phyloP scores from a whole-genome alignment of 30 jellyfish, hydroid and myxozoan genomes.

The Aurelia aurita complex sp. Pacific region DNA sequence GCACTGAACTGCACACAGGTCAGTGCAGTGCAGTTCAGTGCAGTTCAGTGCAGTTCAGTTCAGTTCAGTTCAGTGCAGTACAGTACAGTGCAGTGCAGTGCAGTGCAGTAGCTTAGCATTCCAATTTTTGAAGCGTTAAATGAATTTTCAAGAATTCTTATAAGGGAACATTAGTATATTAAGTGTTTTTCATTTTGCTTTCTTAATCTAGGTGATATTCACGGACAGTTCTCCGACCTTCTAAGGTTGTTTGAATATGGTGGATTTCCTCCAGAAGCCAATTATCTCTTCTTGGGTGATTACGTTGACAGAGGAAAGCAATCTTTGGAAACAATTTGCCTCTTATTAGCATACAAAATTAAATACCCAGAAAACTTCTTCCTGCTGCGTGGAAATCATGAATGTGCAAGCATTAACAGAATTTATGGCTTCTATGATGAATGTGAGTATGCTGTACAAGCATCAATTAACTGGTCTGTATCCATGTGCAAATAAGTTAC shows the following conservation, averaged over 20 bases:
- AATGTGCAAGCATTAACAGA: conserved; percentile 99
- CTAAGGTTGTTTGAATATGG: conserved; percentile 99
- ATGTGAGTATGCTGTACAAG: conserved; percentile 63
- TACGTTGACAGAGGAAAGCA: conserved; percentile 99
- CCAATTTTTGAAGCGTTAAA: too few relatives aligned
- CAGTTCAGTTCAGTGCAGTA: too few relatives aligned
- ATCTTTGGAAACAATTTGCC: conserved; percentile 98
- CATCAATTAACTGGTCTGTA: not conserved
- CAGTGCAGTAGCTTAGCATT: too few relatives aligned
- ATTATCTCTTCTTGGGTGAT: conserved; percentile 97
- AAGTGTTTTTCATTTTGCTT: not conserved
- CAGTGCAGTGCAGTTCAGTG: too few relatives aligned
- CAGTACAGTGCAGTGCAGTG: too few relatives aligned
- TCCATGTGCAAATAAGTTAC: not conserved
- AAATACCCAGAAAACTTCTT: conserved; percentile 99
- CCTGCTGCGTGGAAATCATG: conserved; percentile 98
- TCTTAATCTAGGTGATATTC: conserved; percentile 92
- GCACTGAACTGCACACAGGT: too few relatives aligned
- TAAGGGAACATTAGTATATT: too few relatives aligned
- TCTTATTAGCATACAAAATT: conserved; percentile 96
- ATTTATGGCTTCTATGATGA: conserved; percentile 99
- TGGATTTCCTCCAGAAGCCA: conserved; percentile 99
- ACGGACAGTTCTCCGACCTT: conserved; percentile 98
- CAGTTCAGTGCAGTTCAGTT: too few relatives aligned
- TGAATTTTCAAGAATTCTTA: too few relatives aligned